Conservation (phyloP, 2,113 vertebrate species). For the human region DNA sequence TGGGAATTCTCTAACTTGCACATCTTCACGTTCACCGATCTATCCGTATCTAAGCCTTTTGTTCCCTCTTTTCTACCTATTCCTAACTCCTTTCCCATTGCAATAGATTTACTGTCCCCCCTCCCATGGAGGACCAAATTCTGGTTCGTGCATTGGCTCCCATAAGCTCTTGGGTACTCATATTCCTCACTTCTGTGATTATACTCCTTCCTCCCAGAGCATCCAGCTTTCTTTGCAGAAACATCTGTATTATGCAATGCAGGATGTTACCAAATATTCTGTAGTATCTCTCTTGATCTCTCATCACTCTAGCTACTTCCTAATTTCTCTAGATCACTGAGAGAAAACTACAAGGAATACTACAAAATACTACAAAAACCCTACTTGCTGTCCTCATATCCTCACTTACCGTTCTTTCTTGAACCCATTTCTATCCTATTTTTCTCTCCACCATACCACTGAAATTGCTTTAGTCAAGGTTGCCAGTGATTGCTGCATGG, state of each 20-base stretch:
- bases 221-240: neutral
- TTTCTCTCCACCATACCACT: neutral
- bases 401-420: neutral
- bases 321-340: neutral
- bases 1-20: neutral
- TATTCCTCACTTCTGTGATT: neutral
- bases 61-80: neutral
- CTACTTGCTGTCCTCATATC: neutral
- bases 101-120: rapidly evolving
- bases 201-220: neutral
- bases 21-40: rapidly evolving
- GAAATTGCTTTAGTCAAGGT: neutral
- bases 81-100: neutral
- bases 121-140: neutral
- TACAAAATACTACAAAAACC: neutral
- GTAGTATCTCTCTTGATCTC: neutral
- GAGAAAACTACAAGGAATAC: neutral
- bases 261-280: neutral
- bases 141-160: neutral
- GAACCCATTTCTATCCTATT: neutral
- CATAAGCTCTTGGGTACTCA: neutral
- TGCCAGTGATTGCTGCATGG: neutral
- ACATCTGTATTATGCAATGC: neutral
- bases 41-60: neutral
- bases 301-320: neutral